These are phyloP conservation scores for Aramus guarauna DNA, from an alignment of 2,113 vertebrate genomes.

Conservation along the genomic window DNA sequence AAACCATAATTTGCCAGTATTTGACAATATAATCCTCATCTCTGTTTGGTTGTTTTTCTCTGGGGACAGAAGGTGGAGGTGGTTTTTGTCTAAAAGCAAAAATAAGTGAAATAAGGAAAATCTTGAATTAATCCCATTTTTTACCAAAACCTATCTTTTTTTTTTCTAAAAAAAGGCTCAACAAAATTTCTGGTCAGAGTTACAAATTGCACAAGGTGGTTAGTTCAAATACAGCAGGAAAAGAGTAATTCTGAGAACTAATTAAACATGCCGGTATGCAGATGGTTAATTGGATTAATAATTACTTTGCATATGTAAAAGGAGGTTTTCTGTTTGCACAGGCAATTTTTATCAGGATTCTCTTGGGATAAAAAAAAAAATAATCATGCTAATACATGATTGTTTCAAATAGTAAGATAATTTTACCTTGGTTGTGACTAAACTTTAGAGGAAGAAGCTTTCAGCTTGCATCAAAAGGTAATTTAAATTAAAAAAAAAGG, in stretches of 20 bases:
- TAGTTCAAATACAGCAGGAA: slow-evolving; percentile 5
- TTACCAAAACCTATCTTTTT: neutral
- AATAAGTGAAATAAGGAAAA: neutral
- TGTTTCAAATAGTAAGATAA: neutral
- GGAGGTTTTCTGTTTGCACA: slow-evolving; percentile 24
- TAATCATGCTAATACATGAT: neutral
- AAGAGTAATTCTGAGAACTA: slow-evolving; percentile 6
- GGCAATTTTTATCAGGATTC: slow-evolving; percentile 23
- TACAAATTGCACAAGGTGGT: neutral
- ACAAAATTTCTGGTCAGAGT: neutral
- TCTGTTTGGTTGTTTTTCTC: neutral
- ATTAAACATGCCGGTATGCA: slow-evolving; percentile 33
- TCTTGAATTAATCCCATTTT: neutral
- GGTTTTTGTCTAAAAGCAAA: neutral
- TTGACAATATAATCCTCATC: neutral
- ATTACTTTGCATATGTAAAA: slow-evolving; percentile 43
- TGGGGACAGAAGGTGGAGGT: neutral
- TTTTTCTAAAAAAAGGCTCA: neutral
- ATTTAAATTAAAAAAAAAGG: neutral
- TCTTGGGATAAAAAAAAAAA: slow-evolving; percentile 5
- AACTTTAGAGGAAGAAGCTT: slow-evolving; percentile 32
- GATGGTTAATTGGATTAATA: slow-evolving; percentile 65
- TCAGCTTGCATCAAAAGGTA: neutral
- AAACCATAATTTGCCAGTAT: neutral
- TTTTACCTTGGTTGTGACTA: slow-evolving; percentile 13